Percentiles rank a stretch among this genome's conserved stretches.
Conservation (phyloP, 2,888 invertebrate genomes). For the Gari tellinella region DNA sequence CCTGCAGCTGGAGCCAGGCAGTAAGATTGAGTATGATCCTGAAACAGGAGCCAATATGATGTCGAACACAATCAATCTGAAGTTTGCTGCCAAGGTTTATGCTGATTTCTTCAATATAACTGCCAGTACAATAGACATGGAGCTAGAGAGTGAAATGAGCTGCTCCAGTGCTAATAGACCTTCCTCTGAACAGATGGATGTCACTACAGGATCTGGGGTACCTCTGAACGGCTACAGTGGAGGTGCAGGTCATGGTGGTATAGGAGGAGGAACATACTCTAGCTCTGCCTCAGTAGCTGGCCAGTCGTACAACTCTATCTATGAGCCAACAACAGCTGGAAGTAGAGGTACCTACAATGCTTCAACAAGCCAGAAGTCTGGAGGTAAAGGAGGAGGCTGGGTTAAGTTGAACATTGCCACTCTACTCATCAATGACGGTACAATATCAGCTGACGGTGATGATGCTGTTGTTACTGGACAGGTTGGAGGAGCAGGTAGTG, state of each 20-base stretch:
- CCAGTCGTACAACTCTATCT: constrained; percentile 68
- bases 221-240: constrained; percentile 43
- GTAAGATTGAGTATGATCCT: constrained; percentile 64
- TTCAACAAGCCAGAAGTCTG: constrained; percentile 26
- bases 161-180: constrained; percentile 60
- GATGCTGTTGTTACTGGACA: constrained; percentile 58
- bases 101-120: constrained; percentile 72
- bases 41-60: constrained; percentile 70
- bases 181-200: constrained; percentile 62
- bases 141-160: constrained; percentile 68
- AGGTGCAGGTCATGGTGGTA: constrained; percentile 73
- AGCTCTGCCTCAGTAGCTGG: constrained; percentile 42
- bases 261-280: constrained; percentile 64
- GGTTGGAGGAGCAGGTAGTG: constrained; percentile 76
- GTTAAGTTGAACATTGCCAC: constrained; percentile 65
- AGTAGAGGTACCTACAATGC: constrained; percentile 58
- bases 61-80: constrained; percentile 64
- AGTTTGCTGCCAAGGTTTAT: constrained; percentile 63
- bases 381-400: constrained; percentile 72
- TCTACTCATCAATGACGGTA: constrained; percentile 70
- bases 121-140: constrained; percentile 63
- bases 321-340: constrained; percentile 65
- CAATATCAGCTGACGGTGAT: constrained; percentile 69
- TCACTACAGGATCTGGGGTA: constrained; percentile 49
- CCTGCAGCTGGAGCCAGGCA: constrained; percentile 74